Evolutionary conservation across 2,113 vertebrate genomes (phyloP).

Genomic region (Corvus cornix): DNA sequence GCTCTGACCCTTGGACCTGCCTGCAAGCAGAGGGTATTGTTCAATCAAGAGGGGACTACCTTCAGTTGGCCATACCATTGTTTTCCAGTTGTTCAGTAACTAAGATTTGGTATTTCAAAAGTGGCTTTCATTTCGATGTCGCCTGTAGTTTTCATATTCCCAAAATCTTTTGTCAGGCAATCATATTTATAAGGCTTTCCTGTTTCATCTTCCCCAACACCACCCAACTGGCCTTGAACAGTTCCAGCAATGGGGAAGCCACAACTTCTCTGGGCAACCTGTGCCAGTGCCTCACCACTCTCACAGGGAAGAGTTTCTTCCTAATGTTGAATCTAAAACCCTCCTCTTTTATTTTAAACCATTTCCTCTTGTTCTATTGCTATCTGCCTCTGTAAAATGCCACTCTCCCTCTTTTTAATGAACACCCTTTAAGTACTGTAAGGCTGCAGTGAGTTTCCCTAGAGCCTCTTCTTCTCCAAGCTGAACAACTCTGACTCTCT

Average conservation of each 20-base stretch:
- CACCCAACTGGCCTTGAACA: not conserved
- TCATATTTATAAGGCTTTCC: no score
- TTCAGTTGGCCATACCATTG: no score
- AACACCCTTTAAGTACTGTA: not conserved
- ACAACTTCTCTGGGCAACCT: not conserved
- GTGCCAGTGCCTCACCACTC: not conserved
- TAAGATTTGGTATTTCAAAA: no score
- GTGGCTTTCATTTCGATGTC: no score
- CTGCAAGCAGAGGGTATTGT: no score
- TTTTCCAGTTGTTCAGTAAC: no score
- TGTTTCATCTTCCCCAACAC: no score
- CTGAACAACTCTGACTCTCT: not conserved
- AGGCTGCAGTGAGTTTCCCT: not conserved
- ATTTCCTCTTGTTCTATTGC: not conserved
- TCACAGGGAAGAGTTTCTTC: not conserved
- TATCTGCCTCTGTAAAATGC: not conserved
- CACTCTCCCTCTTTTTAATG: not conserved
- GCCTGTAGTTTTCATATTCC: no score
- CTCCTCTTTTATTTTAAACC: not conserved
- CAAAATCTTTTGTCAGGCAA: no score
- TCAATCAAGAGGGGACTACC: no score
- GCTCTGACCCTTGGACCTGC: no score
- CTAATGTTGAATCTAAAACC: not conserved
- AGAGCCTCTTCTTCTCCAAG: not conserved
- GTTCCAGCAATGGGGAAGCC: not conserved